Conservation (phyloP, 2,888 invertebrate species). For the Parnassius mnemosyne region DNA sequence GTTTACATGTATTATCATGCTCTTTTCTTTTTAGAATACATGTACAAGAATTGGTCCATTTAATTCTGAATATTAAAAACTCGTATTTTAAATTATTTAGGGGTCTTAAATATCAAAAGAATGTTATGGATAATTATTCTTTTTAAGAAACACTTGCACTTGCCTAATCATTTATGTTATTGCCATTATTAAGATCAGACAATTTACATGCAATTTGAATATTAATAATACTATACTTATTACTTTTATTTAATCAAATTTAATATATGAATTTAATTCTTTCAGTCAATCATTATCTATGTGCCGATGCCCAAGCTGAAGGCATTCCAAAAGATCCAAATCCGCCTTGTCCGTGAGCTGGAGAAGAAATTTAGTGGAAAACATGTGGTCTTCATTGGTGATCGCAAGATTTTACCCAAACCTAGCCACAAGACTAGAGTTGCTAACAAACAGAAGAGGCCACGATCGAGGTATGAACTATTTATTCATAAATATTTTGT, state of each 20-base stretch:
- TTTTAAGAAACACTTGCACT: too few species aligned
- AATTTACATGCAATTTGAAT: too few species aligned
- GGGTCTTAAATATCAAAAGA: too few species aligned
- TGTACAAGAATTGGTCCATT: too few species aligned
- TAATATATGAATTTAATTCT: slow-evolving; percentile 35
- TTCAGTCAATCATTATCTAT: slow-evolving; percentile 97
- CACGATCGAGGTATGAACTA: slow-evolving; percentile 79
- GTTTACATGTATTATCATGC: too few species aligned
- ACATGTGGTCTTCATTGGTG: slow-evolving; percentile 98
- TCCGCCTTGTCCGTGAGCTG: slow-evolving; percentile 96
- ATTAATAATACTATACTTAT: too few species aligned
- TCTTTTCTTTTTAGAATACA: too few species aligned
- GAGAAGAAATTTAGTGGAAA: slow-evolving; percentile 99
- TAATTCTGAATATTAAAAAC: too few species aligned
- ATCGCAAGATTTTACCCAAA: slow-evolving; percentile 98
- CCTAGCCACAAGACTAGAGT: slow-evolving; percentile 96
- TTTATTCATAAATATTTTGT: slow-evolving; percentile 15
- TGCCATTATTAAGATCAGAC: too few species aligned
- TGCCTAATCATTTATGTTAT: too few species aligned
- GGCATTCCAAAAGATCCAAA: slow-evolving; percentile 98
- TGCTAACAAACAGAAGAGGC: slow-evolving; percentile 88
- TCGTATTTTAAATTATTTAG: too few species aligned
- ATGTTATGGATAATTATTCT: too few species aligned
- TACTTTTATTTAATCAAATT: neutral
- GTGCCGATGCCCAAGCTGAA: slow-evolving; percentile 99